phyloP scores from a whole-genome alignment of 2,888 invertebrate species.

The Thecophora atra region DNA sequence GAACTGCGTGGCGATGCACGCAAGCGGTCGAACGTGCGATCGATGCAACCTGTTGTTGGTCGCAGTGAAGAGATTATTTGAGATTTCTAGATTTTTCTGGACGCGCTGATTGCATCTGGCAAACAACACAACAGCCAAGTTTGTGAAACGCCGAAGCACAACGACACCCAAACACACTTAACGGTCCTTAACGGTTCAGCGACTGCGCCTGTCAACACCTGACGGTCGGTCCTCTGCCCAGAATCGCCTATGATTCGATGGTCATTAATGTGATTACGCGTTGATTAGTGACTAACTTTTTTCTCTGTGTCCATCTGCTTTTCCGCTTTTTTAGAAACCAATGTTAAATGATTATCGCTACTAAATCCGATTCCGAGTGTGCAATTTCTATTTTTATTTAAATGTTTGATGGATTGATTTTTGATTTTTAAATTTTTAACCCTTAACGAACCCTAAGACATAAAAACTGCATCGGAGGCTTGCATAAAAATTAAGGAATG shows the following conservation, averaged over 20 bases:
- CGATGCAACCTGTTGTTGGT: conserved; percentile 6
- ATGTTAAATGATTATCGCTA: too few relatives aligned
- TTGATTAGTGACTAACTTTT: not conserved
- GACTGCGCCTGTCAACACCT: conserved; percentile 2
- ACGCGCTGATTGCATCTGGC: not conserved
- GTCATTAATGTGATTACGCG: not conserved
- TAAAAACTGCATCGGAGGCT: too few relatives aligned
- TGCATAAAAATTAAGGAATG: not conserved
- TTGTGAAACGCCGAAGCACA: not conserved
- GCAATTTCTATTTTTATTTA: too few relatives aligned
- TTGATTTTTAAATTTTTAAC: too few relatives aligned
- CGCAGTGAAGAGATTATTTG: not conserved
- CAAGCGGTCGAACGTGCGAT: not conserved
- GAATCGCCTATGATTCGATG: not conserved
- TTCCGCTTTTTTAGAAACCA: too few relatives aligned
- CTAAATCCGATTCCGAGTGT: too few relatives aligned
- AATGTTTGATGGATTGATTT: too few relatives aligned
- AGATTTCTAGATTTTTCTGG: not conserved
- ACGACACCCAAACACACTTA: not conserved
- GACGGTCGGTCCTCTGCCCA: not conserved
- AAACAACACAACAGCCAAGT: not conserved
- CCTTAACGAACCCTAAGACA: too few relatives aligned
- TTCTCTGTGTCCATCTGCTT: too few relatives aligned
- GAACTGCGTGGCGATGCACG: conserved; percentile 16
- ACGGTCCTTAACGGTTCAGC: conserved; percentile 3